phyloP scores from a whole-genome alignment of 2,113 vertebrate genomes.

The Erythrocercus mccallii region DNA sequence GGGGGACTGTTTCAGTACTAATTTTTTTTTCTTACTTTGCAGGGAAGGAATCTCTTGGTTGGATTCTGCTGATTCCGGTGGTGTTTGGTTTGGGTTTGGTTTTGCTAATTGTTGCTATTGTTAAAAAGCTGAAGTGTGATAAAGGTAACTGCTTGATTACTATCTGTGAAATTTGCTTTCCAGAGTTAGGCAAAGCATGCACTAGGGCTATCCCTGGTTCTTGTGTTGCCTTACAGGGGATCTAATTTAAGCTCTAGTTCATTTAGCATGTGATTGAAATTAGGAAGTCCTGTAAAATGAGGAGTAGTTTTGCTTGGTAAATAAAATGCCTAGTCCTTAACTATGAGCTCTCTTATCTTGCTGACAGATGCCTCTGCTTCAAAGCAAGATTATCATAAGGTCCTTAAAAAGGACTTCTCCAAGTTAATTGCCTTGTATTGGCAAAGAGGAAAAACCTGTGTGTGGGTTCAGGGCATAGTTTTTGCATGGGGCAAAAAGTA shows the following conservation, averaged over 20 bases:
- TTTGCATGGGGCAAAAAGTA: neutral
- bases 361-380: neutral
- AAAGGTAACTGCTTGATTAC: constrained; percentile 34
- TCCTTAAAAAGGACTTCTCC: neutral
- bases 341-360: neutral
- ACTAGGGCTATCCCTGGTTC: neutral
- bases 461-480: neutral
- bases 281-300: neutral
- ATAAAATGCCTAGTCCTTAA: neutral
- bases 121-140: neutral
- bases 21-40: neutral
- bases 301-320: neutral
- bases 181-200: neutral
- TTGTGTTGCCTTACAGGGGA: neutral
- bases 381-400: neutral
- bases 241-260: neutral
- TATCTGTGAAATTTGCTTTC: neutral
- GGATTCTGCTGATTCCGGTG: accelerated
- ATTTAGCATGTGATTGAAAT: neutral
- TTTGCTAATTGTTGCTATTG: neutral
- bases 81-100: accelerated
- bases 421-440: neutral
- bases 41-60: neutral
- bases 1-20: neutral
- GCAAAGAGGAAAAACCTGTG: neutral